These are phyloP conservation scores for Heloderma charlesbogerti DNA, from an alignment of 2,113 vertebrate genomes.

Conservation along the genomic window DNA sequence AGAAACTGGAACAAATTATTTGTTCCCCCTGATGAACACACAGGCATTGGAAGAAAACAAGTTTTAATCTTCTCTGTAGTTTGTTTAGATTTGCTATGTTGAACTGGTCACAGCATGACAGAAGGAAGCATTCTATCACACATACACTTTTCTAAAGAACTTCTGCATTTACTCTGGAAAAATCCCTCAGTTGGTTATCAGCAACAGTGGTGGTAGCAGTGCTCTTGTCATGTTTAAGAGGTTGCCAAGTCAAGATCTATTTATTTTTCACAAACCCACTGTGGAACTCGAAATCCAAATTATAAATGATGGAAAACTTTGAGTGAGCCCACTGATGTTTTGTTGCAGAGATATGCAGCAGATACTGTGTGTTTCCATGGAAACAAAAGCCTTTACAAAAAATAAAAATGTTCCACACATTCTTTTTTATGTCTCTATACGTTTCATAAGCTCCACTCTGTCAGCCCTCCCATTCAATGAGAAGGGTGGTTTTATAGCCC, in stretches of 20 bases:
- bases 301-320: constrained; percentile 19
- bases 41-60: background rate
- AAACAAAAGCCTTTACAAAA: constrained; percentile 23
- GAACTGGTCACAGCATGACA: background rate
- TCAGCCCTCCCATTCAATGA: background rate
- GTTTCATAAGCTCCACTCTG: background rate
- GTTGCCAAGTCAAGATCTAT: background rate
- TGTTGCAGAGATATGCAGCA: background rate
- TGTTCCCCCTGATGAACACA: background rate
- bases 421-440: background rate
- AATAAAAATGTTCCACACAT: background rate
- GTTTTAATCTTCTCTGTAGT: background rate
- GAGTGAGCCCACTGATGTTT: background rate
- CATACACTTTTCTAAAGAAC: background rate
- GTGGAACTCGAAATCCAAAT: constrained; percentile 18
- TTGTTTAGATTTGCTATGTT: background rate
- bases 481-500: background rate
- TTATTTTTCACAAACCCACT: background rate
- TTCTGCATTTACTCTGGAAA: background rate
- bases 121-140: background rate
- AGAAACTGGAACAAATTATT: background rate
- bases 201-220: background rate
- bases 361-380: constrained; percentile 29
- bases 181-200: background rate
- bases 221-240: background rate